A percentile compares a stretch with the other conserved stretches of the same genome.
phyloP scores from a whole-genome alignment of 2,797 vertebrate genomes.

The Rhadinocentrus ornatus region DNA sequence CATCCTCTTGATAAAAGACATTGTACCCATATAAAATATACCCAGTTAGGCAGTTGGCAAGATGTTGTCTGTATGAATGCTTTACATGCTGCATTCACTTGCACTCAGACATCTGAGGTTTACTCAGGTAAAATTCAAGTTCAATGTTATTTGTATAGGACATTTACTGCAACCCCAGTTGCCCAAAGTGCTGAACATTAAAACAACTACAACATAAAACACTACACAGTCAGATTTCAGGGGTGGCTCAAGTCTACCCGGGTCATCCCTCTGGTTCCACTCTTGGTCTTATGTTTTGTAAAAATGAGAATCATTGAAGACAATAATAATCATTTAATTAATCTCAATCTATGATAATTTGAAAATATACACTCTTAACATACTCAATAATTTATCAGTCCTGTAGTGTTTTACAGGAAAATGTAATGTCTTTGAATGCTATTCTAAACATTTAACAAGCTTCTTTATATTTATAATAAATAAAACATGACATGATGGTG shows the following conservation, averaged over 20 bases:
- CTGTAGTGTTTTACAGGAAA: slow-evolving; percentile 22
- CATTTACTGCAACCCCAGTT: too few species aligned
- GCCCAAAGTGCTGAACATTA: too few species aligned
- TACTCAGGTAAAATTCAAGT: too few species aligned
- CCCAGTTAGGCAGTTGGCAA: not conserved
- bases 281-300: slow-evolving; percentile 16
- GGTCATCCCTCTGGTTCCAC: not conserved
- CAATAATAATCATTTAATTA: slow-evolving; percentile 43
- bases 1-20: too few species aligned
- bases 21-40: not conserved
- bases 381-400: slow-evolving; percentile 44
- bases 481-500: slow-evolving; percentile 28
- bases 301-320: slow-evolving; percentile 43
- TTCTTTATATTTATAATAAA: slow-evolving; percentile 37
- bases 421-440: slow-evolving; percentile 26
- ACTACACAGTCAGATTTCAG: too few species aligned
- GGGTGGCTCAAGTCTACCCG: too few species aligned
- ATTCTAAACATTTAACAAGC: slow-evolving; percentile 33
- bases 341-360: slow-evolving; percentile 31
- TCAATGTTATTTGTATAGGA: too few species aligned
- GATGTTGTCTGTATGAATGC: too few species aligned
- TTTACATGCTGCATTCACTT: too few species aligned
- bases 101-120: too few species aligned
- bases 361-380: slow-evolving; percentile 29
- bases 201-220: too few species aligned